Base-by-base conservation (phyloP, 2,113 vertebrate species). In the Passer montanus region DNA sequence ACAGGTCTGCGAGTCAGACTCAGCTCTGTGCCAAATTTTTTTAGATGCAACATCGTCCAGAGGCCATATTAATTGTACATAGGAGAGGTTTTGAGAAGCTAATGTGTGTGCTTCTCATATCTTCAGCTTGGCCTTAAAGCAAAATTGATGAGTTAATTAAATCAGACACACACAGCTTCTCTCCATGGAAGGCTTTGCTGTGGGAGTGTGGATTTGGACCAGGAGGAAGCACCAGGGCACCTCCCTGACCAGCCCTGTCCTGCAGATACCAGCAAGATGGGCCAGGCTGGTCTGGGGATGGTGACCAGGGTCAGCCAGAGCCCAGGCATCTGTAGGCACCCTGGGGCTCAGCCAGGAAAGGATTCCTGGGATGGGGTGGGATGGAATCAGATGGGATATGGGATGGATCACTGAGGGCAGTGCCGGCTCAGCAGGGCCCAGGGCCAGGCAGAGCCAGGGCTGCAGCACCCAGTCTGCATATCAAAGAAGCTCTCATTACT, bases 401-500 rank as follows among this genome's bases (percentile, higher is more conserved):
- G 41, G 41, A 41, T 41, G 41, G 41, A 41, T 41, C 41, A 41
- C 14, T 41, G 41, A 41, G 22, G 19, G 21, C 10, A 30, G 21
- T 23, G 24, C 11, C 0, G 0, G 31, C 28, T 46, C 60, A 55
- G 68, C 0, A 0, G 12, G 22, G 4, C 37, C n/a, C 26, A n/a
- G 9, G 27, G 9, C 46, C 59, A 66, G 56, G 50, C 37, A 67
- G 46, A 37, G 28, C n/a, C 17, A 49, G n/a, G 22, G 41, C 46
- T 69, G 28, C 50, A 60, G 31, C 24, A 4, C 13, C 59, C 2
- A 1, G 12, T 33, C 67, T 84, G 46, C 22, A 2, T 46, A 50
- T 63, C 7, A 2, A 58, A 84, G 56, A 59, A 67, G 13, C 39
- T 88, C 43, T 74, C 21, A 30, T 41, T 84, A 55, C 89, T 74